Conservation (phyloP, 1,140 invertebrate genomes). For the Bombus difficillimus region DNA sequence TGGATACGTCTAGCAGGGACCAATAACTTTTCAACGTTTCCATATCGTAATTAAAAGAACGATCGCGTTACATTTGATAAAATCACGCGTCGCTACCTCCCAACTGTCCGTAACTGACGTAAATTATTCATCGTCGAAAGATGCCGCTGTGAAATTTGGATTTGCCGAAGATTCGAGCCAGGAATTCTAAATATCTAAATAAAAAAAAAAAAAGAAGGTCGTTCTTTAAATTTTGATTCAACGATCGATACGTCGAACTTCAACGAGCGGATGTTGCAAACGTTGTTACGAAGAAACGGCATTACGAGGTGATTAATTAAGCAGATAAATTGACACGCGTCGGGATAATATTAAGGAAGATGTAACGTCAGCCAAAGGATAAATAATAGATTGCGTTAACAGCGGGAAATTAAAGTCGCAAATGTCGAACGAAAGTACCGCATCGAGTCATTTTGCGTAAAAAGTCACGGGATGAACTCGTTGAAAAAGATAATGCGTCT, state of each 20-base stretch:
- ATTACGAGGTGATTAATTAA: background rate
- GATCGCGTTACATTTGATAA: background rate
- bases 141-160: no score
- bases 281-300: background rate
- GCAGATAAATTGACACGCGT: constrained; percentile 14
- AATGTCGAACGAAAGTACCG: background rate
- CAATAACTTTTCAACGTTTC: background rate
- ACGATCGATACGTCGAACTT: no score
- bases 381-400: background rate
- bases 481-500: constrained; percentile 12
- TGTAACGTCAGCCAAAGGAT: background rate
- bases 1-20: constrained; percentile 30
- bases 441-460: background rate
- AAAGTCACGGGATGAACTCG: background rate
- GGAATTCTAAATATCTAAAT: background rate
- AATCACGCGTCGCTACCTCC: background rate
- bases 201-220: background rate
- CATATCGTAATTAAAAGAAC: constrained; percentile 22
- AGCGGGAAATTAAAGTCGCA: background rate
- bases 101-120: no score
- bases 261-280: no score
- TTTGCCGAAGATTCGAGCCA: background rate
- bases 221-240: background rate
- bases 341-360: background rate
- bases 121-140: background rate